These are phyloP conservation scores for Pachycephala philippinensis DNA, from an alignment of 2,113 vertebrate genomes.

Conservation along the genomic window DNA sequence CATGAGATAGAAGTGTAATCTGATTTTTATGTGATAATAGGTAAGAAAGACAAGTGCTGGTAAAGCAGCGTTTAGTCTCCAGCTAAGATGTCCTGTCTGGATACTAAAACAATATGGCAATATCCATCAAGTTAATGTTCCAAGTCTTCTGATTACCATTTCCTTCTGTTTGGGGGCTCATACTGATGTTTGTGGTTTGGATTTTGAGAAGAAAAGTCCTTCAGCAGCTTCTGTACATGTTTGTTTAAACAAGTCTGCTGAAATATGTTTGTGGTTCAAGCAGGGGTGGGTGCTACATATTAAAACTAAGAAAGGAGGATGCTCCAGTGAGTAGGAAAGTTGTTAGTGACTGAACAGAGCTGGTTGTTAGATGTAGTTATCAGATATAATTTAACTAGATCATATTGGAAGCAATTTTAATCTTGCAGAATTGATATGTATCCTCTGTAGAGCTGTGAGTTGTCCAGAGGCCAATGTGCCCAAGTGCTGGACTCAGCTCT, in stretches of 20 bases:
- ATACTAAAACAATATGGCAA: background rate
- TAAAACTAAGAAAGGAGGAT: background rate
- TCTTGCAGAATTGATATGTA: background rate
- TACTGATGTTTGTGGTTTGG: background rate
- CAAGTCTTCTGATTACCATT: background rate
- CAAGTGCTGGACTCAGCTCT: background rate
- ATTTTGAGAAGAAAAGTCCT: background rate
- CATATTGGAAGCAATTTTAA: background rate
- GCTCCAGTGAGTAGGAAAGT: background rate
- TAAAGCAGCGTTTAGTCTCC: background rate
- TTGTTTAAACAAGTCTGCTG: background rate
- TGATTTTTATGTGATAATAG: background rate
- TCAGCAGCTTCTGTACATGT: fast-evolving
- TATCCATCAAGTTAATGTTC: background rate
- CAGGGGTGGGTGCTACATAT: background rate
- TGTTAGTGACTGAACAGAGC: background rate
- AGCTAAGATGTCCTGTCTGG: background rate
- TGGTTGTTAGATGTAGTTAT: background rate
- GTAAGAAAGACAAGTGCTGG: background rate
- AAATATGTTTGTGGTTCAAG: background rate
- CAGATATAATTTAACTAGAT: background rate
- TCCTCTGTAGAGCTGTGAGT: background rate
- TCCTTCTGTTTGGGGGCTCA: background rate
- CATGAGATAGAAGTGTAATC: background rate
- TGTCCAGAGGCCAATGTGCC: background rate